Percentiles rank a stretch among this genome's conserved stretches.
Conservation (phyloP, 1,140 invertebrate species). For the Schmidtea mediterranea region DNA sequence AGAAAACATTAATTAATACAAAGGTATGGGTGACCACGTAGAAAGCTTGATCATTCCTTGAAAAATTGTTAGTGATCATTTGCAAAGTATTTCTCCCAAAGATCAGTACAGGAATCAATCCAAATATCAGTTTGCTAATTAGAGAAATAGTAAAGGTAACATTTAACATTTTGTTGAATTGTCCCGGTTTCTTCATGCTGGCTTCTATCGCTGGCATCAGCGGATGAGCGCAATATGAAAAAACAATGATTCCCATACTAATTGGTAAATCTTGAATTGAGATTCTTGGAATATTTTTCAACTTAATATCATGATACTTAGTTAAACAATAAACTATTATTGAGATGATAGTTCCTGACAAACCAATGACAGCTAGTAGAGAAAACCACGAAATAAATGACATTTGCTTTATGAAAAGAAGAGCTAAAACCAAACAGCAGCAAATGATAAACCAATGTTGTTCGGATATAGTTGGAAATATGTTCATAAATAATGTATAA, state of each 20-base stretch:
- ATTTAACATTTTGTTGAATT: slow-evolving; percentile 86
- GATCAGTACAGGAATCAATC: slow-evolving; percentile 82
- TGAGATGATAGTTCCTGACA: too few relatives aligned
- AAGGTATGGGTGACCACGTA: neutral
- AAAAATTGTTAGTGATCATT: slow-evolving; percentile 87
- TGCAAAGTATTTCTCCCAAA: slow-evolving; percentile 58
- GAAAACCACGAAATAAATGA: neutral
- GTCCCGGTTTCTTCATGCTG: slow-evolving; percentile 59
- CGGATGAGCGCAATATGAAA: slow-evolving; percentile 96
- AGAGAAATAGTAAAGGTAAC: slow-evolving; percentile 92
- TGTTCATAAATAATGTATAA: neutral
- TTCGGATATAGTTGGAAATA: neutral
- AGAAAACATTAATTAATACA: neutral
- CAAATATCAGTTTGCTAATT: slow-evolving; percentile 78
- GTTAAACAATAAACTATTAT: too few relatives aligned
- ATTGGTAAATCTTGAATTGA: slow-evolving; percentile 97
- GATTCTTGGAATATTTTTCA: too few relatives aligned
- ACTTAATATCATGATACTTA: too few relatives aligned
- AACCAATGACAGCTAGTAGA: too few relatives aligned
- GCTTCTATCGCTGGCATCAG: slow-evolving; percentile 87
- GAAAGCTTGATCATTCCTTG: slow-evolving; percentile 16
- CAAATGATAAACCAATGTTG: neutral
- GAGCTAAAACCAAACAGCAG: neutral
- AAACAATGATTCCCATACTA: slow-evolving; percentile 90
- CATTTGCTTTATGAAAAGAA: neutral